Evolutionary conservation across 1,140 invertebrate species (phyloP), one percentile per base, ranked within the genome.

Genomic region (fruit fly (Drosophila melanogaster)): DNA sequence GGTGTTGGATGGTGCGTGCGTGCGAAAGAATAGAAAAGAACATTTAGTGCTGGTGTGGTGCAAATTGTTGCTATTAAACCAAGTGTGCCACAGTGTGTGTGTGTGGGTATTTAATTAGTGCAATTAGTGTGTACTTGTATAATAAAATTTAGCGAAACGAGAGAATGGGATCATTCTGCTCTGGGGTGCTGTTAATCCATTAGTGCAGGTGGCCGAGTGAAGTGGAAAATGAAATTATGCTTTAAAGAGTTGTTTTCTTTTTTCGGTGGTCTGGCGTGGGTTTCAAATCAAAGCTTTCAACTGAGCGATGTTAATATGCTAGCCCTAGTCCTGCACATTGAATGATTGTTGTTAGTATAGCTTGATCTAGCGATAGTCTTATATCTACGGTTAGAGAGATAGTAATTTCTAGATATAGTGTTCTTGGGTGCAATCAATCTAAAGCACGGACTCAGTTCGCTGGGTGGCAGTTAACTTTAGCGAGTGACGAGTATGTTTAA

Each of bases 1-100:
- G 33, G 59, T 30, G 62, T 49, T 60, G 66, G 66, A 19, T 12
- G 76, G 49, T 53, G 43, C 30, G 47, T 54, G 62, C 51, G 84
- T 84, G 84, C 85, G 54, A 66, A 65, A 37, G 55, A 89, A 77
- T 37, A 69, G 65, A 69, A 38, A 70, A 49, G 70, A 84, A 77
- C 66, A 67, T 87, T 87, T 89, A 89, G 84, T 87, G 83, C 83
- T 66, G 67, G 70, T 65, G 50, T 60, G 84, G 84, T 89, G 84
- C 84, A 89, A 74, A 65, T 79, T 77, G 72, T 70, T 60, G 54
- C 62, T 70, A 49, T 65, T 43, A 53, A 58, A 50, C 35, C 43
- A 66, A 49, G 62, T 58, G 44, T 65, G 62, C 43, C n/a, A 15
- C 12, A 37, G 38, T 22, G 65, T 35, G 58, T 56, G 44, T 51